A percentile compares a stretch with the other conserved stretches of the same genome.
Evolutionary conservation across 2,113 vertebrate species (phyloP).

Genomic region (Ramphastos sulfuratus): DNA sequence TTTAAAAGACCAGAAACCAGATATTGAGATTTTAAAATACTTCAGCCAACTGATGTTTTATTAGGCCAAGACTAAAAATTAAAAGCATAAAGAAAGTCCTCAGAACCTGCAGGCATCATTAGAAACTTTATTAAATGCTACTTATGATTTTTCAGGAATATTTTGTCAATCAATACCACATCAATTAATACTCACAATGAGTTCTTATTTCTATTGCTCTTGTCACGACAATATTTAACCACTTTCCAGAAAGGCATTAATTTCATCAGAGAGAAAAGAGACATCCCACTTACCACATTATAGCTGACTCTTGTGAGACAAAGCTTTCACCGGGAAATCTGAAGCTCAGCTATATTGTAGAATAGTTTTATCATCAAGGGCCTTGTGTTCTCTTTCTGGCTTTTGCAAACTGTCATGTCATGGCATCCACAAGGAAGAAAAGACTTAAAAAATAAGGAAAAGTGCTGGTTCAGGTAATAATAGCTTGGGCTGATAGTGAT

Average conservation of each 20-base stretch:
- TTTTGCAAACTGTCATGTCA: neutral
- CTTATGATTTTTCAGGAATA: constrained; percentile 32
- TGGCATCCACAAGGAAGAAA: neutral
- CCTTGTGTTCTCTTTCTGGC: neutral
- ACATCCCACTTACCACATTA: neutral
- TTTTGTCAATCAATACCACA: neutral
- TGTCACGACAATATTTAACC: neutral
- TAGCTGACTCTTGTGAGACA: neutral
- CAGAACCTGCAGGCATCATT: neutral
- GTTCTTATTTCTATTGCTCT: neutral
- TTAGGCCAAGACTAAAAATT: neutral
- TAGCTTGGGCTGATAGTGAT: neutral
- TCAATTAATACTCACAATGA: neutral
- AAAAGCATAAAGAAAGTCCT: constrained; percentile 12
- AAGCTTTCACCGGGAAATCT: neutral
- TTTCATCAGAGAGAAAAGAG: neutral
- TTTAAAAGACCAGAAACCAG: neutral
- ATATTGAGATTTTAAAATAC: neutral
- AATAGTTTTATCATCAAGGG: neutral
- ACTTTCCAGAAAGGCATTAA: neutral
- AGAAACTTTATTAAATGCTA: constrained; percentile 35
- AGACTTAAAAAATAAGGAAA: neutral
- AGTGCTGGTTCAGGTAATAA: neutral
- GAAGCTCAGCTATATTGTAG: neutral
- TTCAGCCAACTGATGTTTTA: neutral